These are phyloP conservation scores for Octopus sinensis DNA, from an alignment of 1,140 invertebrate genomes.

Conservation along the genomic window DNA sequence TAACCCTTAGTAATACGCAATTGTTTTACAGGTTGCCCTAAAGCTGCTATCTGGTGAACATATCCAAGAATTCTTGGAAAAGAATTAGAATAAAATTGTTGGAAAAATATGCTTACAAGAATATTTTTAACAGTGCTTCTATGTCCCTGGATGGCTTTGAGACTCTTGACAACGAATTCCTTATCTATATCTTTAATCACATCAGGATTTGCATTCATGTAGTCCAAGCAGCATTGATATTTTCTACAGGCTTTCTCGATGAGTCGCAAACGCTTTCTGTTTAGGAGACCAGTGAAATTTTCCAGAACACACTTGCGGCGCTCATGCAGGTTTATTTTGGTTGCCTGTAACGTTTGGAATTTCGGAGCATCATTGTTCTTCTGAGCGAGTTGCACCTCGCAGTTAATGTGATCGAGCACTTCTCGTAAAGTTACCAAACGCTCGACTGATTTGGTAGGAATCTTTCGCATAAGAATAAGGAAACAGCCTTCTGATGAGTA, in stretches of 20 bases:
- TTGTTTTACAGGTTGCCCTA: too few species aligned
- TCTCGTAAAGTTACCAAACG: not conserved
- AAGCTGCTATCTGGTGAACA: too few species aligned
- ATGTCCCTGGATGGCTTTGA: conserved; percentile 4
- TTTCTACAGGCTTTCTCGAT: not conserved
- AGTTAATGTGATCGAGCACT: not conserved
- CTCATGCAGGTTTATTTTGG: not conserved
- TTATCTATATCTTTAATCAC: not conserved
- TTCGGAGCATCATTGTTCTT: not conserved
- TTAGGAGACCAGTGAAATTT: not conserved
- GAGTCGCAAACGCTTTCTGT: not conserved
- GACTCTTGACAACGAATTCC: conserved; percentile 5
- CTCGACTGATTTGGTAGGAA: not conserved
- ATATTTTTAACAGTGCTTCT: not conserved
- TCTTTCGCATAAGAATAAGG: conserved; percentile 3
- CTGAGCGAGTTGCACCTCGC: not conserved
- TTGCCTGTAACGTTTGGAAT: not conserved
- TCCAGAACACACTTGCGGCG: not conserved
- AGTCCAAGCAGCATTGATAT: not conserved
- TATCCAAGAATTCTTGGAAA: too few species aligned
- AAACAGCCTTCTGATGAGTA: not conserved
- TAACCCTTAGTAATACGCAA: too few species aligned
- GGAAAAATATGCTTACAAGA: conserved; percentile 1
- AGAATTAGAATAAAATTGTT: too few species aligned
- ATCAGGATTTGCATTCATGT: not conserved